A percentile compares a stretch with the other conserved stretches of the same genome.
Conservation (phyloP, 2,113 vertebrate genomes). For the Gymnocephalus cernua region DNA sequence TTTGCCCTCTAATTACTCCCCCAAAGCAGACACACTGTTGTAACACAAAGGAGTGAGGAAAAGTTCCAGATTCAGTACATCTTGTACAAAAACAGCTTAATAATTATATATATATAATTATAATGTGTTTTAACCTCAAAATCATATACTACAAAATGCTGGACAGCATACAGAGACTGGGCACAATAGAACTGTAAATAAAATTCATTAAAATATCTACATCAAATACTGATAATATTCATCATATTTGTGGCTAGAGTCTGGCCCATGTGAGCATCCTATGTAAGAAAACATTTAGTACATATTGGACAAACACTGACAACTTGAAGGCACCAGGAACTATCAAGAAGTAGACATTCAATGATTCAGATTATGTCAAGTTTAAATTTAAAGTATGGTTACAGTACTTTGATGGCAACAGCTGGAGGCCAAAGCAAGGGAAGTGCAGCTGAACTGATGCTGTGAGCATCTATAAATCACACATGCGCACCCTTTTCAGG, state of each 20-base stretch:
- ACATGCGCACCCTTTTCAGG: slow-evolving; percentile 39
- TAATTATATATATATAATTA: background rate
- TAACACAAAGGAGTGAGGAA: background rate
- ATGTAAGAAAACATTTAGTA: background rate
- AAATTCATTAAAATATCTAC: background rate
- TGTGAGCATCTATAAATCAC: slow-evolving; percentile 49
- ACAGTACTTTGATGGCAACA: slow-evolving; percentile 24
- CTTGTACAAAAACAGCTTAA: background rate
- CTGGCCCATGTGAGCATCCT: too few relatives aligned
- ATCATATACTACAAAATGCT: background rate
- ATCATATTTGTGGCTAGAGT: background rate
- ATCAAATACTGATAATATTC: background rate
- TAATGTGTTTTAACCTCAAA: background rate
- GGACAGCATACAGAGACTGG: background rate
- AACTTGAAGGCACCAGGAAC: background rate
- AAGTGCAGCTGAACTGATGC: slow-evolving; percentile 27
- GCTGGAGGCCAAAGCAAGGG: slow-evolving; percentile 8
- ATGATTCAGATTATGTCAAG: slow-evolving; percentile 4
- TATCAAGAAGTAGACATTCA: background rate
- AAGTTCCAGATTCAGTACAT: slow-evolving; percentile 19
- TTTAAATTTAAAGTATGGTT: slow-evolving; percentile 6
- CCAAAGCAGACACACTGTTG: background rate
- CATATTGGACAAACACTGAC: background rate
- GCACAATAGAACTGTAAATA: background rate
- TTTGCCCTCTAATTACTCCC: slow-evolving; percentile 45